These are phyloP conservation scores for Tetragnatha versicolor DNA, from an alignment of 1,140 invertebrate species.

Conservation along the genomic window DNA sequence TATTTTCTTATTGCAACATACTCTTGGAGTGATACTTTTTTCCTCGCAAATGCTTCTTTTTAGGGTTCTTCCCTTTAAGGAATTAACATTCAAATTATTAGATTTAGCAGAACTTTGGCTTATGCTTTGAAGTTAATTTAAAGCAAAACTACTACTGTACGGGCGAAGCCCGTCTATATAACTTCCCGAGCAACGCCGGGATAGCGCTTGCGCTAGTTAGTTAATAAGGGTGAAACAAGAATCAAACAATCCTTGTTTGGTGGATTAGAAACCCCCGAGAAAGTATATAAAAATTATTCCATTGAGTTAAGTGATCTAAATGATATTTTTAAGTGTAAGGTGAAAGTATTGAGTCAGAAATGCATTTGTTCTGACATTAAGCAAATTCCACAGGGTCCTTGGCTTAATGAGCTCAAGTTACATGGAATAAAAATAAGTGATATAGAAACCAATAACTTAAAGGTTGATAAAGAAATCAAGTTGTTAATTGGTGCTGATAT, in stretches of 20 bases:
- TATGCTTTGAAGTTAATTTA: no score
- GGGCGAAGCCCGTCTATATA: no score
- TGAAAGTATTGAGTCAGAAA: constrained; percentile 12
- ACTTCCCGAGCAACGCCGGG: no score
- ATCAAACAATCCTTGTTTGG: constrained; percentile 27
- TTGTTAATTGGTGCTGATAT: constrained; percentile 27
- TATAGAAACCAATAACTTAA: not conserved
- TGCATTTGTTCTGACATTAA: constrained; percentile 10
- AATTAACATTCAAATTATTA: no score
- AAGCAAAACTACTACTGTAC: no score
- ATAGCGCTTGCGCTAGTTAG: no score
- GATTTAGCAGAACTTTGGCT: no score
- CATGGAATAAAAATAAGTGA: not conserved
- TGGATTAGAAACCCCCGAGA: constrained; percentile 2
- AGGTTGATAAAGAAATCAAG: constrained; percentile 32
- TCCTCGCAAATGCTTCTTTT: no score
- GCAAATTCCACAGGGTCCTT: not conserved
- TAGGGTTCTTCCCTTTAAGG: no score
- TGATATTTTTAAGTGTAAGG: constrained; percentile 15
- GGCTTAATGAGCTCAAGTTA: not conserved
- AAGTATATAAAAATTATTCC: not conserved
- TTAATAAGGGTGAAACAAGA: not conserved
- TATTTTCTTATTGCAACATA: no score
- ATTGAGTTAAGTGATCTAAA: constrained; percentile 10
- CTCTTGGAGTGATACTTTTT: no score